Evolutionary conservation across 2,797 vertebrate species (phyloP).

Genomic region (Coranthus polyacanthus): DNA sequence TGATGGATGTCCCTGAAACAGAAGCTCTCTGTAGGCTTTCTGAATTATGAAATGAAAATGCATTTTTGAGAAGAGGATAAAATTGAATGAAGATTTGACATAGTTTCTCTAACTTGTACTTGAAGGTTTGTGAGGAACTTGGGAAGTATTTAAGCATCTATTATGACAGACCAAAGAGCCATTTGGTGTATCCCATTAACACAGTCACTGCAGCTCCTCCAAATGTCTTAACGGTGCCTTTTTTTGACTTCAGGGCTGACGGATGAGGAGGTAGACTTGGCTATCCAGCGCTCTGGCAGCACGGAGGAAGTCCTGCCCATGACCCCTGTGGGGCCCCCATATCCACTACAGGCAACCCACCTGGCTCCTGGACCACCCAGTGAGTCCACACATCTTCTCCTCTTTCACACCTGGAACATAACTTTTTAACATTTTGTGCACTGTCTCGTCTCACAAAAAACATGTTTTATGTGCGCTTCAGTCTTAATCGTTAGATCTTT

Average conservation of each 20-base stretch:
- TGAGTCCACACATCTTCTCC: conserved; percentile 80
- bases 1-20: conserved; percentile 74
- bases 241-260: conserved; percentile 89
- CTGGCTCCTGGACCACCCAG: conserved; percentile 83
- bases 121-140: conserved; percentile 68
- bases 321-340: conserved; percentile 72
- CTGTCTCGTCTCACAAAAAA: conserved; percentile 4
- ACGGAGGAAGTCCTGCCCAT: conserved; percentile 86
- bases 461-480: background rate
- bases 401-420: conserved; percentile 19
- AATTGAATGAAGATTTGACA: conserved; percentile 73
- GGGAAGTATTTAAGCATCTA: conserved; percentile 70
- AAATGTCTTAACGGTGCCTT: conserved; percentile 48
- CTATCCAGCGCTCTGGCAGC: conserved; percentile 93
- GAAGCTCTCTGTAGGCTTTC: conserved; percentile 69
- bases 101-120: conserved; percentile 72
- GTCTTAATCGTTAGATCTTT: conserved; percentile 4
- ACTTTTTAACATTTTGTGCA: conserved; percentile 24
- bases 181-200: conserved; percentile 65
- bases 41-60: conserved; percentile 78
- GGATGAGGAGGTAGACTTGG: conserved; percentile 95
- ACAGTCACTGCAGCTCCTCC: conserved; percentile 6
- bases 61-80: conserved; percentile 65
- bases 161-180: conserved; percentile 60
- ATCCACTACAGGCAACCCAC: conserved; percentile 82